A percentile compares a stretch with the other conserved stretches of the same genome.
These are phyloP conservation scores for Orycteropus afer DNA, from an alignment of 2,113 vertebrate species.

Conservation along the genomic window DNA sequence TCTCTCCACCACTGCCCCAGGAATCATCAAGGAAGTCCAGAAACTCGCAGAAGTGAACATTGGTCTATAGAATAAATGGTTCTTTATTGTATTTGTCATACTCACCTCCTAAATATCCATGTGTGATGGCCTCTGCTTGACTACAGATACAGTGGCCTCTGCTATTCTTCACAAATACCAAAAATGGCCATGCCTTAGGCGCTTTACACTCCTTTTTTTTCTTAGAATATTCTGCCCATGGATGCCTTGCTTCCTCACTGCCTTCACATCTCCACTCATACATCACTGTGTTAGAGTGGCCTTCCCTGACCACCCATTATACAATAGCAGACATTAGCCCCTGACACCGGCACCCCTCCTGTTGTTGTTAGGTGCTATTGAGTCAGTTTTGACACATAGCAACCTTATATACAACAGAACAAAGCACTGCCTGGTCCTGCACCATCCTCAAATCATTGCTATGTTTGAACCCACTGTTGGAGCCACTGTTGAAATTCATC, in stretches of 20 bases:
- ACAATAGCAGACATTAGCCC: not conserved
- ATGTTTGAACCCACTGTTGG: no score
- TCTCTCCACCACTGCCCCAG: not conserved
- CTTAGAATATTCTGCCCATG: not conserved
- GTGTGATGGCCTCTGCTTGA: not conserved
- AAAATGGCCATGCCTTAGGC: not conserved
- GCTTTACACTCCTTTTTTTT: not conserved
- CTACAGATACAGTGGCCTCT: not conserved
- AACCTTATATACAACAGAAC: no score
- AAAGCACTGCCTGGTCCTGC: no score
- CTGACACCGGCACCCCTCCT: no score
- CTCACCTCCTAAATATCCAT: not conserved
- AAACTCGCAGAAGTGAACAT: not conserved
- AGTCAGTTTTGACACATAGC: no score
- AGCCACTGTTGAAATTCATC: no score
- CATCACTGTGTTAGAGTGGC: not conserved
- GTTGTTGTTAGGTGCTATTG: no score
- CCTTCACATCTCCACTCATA: not conserved
- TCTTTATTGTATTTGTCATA: no score
- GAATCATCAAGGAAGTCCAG: not conserved
- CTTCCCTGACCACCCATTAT: not conserved
- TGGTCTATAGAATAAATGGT: not conserved
- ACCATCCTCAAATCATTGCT: no score
- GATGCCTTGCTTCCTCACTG: not conserved
- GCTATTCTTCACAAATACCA: not conserved